Evolutionary conservation across 2,888 invertebrate genomes (phyloP).

Genomic region (Resseliella maxima): DNA sequence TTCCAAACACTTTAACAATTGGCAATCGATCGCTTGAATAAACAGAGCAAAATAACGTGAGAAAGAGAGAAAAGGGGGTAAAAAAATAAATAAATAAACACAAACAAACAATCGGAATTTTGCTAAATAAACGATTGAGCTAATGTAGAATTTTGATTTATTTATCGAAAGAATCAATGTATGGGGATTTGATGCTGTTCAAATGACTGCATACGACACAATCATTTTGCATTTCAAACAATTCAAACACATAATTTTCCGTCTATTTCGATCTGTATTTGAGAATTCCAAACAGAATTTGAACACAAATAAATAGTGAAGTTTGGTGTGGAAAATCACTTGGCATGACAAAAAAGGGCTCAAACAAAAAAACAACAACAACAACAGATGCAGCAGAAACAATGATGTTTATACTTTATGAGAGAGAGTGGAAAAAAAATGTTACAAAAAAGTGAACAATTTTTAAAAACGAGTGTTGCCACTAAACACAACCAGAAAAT

Average conservation of each 20-base stretch:
- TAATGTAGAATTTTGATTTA: slow-evolving; percentile 14
- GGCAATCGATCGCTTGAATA: slow-evolving; percentile 22
- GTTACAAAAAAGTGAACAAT: neutral
- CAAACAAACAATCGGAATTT: slow-evolving; percentile 1
- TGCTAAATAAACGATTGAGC: neutral
- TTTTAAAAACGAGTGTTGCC: neutral
- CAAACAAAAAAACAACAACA: neutral
- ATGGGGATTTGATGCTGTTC: neutral
- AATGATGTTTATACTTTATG: neutral
- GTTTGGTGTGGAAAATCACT: slow-evolving; percentile 10
- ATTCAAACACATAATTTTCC: slow-evolving; percentile 7
- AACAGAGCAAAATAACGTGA: neutral
- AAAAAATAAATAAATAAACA: neutral
- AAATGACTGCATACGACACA: slow-evolving; percentile 26
- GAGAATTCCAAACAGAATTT: neutral
- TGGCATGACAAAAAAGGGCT: neutral
- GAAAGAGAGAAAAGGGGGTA: neutral
- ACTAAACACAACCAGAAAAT: slow-evolving; percentile 29
- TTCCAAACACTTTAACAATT: neutral
- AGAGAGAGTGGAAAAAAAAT: neutral
- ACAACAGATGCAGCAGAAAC: neutral
- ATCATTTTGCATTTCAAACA: slow-evolving; percentile 25
- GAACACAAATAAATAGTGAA: neutral
- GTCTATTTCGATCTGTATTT: neutral
- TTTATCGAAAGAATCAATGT: neutral